Conservation (phyloP, 1,140 invertebrate species). For the Magallana ariakensis region DNA sequence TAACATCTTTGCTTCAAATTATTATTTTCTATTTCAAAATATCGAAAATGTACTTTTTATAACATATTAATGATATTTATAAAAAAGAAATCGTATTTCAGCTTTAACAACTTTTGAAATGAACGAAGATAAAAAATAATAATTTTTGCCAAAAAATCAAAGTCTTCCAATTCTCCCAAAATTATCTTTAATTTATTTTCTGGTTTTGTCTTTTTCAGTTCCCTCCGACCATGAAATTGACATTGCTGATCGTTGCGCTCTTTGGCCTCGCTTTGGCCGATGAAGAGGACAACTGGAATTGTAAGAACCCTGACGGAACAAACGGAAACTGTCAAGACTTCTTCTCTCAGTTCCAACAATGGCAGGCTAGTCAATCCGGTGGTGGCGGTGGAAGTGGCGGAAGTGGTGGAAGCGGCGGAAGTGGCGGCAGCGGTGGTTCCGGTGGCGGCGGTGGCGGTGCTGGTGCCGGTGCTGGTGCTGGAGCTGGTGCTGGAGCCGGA, state of each 20-base stretch:
- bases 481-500: neutral
- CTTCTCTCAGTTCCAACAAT: neutral
- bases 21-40: too few relatives aligned
- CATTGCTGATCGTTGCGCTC: neutral
- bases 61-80: too few relatives aligned
- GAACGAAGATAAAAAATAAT: too few relatives aligned
- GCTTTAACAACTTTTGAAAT: too few relatives aligned
- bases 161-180: too few relatives aligned
- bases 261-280: neutral
- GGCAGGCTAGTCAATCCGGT: too few relatives aligned
- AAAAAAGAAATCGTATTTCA: too few relatives aligned
- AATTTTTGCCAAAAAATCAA: too few relatives aligned
- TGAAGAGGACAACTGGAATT: slow-evolving; percentile 24
- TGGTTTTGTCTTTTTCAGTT: neutral
- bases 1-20: too few relatives aligned
- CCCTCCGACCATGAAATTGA: neutral
- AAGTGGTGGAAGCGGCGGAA: neutral
- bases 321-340: neutral
- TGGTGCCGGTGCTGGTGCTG: neutral
- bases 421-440: neutral
- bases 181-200: too few relatives aligned
- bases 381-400: neutral
- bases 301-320: neutral
- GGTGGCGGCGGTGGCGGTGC: neutral
- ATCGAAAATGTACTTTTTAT: too few relatives aligned